Evolutionary conservation across 2,888 invertebrate species (phyloP).

Genomic region (Chalcis sispes): DNA sequence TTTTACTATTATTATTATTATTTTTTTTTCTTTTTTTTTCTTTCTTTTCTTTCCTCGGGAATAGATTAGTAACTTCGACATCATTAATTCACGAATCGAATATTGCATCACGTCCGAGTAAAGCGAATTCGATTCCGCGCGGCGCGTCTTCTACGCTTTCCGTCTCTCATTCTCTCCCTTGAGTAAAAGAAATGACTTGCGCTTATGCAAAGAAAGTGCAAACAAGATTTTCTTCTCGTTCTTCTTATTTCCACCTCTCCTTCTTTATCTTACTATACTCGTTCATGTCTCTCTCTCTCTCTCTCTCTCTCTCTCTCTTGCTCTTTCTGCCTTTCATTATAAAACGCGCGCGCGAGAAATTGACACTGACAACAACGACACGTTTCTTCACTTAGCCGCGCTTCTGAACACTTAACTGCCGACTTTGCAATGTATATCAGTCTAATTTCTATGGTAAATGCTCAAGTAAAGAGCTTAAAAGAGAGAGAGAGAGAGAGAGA

Average conservation of each 20-base stretch:
- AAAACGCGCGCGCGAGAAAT: conserved; percentile 49
- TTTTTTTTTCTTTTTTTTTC: too few relatives aligned
- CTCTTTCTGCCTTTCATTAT: too few relatives aligned
- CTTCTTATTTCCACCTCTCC: too few relatives aligned
- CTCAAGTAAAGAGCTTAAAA: too few relatives aligned
- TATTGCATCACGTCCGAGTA: conserved; percentile 36
- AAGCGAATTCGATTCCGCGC: conserved; percentile 37
- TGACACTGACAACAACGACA: conserved; percentile 56
- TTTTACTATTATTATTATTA: too few relatives aligned
- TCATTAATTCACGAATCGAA: conserved; percentile 50
- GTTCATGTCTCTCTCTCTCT: too few relatives aligned
- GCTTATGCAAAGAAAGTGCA: conserved; percentile 55
- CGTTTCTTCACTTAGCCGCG: conserved; percentile 57
- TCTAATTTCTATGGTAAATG: conserved; percentile 58
- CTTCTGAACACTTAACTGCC: conserved; percentile 57
- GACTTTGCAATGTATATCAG: conserved; percentile 61
- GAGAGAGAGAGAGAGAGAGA: background rate
- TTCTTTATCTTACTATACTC: too few relatives aligned
- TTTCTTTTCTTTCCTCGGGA: background rate
- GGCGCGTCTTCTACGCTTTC: background rate
- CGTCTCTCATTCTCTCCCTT: too few relatives aligned
- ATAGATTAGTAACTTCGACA: conserved; percentile 19
- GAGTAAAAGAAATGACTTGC: conserved; percentile 33
- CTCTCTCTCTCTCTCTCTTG: conserved; percentile 2
- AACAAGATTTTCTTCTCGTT: conserved; percentile 54